Conservation (phyloP, 2,888 invertebrate species). For the Amiota communis region DNA sequence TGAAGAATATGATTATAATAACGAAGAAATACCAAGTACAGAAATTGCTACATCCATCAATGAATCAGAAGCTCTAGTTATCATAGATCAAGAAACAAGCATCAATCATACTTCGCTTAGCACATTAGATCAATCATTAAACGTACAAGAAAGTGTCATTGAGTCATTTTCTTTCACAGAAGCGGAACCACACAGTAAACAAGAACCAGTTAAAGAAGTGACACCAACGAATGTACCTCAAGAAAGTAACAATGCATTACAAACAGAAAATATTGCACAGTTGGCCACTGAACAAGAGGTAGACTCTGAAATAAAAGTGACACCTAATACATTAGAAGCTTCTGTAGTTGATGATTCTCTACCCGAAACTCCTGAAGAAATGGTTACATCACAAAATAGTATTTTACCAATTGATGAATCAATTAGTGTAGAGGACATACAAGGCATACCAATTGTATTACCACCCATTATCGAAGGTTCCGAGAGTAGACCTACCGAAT, state of each 20-base stretch:
- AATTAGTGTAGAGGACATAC: constrained; percentile 51
- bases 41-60: neutral
- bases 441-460: constrained; percentile 53
- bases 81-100: constrained; percentile 44
- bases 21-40: neutral
- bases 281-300: constrained; percentile 36
- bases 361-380: neutral
- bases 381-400: neutral
- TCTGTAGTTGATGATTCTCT: neutral
- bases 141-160: constrained; percentile 26
- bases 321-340: neutral
- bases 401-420: constrained; percentile 42
- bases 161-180: constrained; percentile 50
- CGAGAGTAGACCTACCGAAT: constrained; percentile 54
- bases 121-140: constrained; percentile 11
- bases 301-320: neutral
- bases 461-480: constrained; percentile 53
- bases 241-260: no score
- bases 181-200: neutral
- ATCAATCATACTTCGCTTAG: constrained; percentile 21
- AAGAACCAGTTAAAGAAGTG: neutral
- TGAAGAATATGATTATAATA: constrained; percentile 49
- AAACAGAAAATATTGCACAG: constrained; percentile 27
- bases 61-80: constrained; percentile 28
- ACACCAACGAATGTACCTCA: neutral